phyloP scores from a whole-genome alignment of 35 echinoderm and acorn worm species.

The Heliocidaris tuberculata region DNA sequence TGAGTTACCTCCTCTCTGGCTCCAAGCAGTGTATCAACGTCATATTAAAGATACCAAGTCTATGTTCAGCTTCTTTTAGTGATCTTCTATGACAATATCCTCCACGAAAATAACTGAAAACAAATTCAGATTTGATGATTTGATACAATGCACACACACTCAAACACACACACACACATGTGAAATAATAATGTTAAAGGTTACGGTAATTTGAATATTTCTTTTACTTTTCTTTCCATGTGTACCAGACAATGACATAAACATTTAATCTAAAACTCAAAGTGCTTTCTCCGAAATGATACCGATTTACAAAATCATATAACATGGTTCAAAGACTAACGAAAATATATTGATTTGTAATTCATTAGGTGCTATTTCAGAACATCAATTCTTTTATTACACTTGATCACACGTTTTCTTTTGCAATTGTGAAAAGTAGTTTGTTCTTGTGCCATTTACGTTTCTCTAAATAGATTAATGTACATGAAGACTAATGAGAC shows the following conservation, averaged over 20 bases:
- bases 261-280: not conserved
- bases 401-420: no score
- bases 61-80: no score
- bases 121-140: not conserved
- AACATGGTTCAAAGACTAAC: not conserved
- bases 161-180: not conserved
- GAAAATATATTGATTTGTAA: no score
- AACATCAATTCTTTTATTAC: no score
- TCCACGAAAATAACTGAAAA: not conserved
- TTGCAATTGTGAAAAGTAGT: no score
- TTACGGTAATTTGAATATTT: not conserved
- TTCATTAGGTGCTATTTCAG: no score
- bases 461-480: no score
- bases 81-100: not conserved
- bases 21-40: no score
- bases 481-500: no score
- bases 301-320: not conserved
- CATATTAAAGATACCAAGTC: no score
- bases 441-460: no score
- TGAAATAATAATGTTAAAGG: not conserved
- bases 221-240: not conserved
- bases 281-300: not conserved
- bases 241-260: not conserved
- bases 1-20: no score
- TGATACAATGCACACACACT: not conserved